These are phyloP conservation scores for Lochmaea capreae DNA, from an alignment of 2,888 invertebrate genomes.

Conservation along the genomic window DNA sequence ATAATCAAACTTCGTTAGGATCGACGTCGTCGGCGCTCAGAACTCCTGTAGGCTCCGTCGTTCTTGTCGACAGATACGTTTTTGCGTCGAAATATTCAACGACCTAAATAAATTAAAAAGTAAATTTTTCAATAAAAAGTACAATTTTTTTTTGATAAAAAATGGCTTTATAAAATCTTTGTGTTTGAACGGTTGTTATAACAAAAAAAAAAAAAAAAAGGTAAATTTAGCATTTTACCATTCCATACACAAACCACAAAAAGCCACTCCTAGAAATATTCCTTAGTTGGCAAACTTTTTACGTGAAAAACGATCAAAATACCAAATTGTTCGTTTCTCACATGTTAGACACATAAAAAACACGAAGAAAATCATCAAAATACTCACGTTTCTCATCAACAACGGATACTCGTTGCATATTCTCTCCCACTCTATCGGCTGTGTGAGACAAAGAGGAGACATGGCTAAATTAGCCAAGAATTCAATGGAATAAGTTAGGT, in stretches of 20 bases:
- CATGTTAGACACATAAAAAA: slow-evolving; percentile 8
- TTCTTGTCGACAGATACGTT: slow-evolving; percentile 61
- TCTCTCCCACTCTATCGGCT: slow-evolving; percentile 68
- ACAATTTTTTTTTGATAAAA: no score
- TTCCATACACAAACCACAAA: slow-evolving; percentile 31
- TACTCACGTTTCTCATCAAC: slow-evolving; percentile 63
- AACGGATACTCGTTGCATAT: slow-evolving; percentile 68
- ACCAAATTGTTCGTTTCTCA: background rate
- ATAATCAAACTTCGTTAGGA: slow-evolving; percentile 42
- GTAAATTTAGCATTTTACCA: slow-evolving; percentile 15
- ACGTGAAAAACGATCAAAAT: background rate
- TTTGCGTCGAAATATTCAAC: slow-evolving; percentile 64
- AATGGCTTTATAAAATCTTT: no score
- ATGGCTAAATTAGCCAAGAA: slow-evolving; percentile 68
- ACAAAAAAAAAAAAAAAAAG: background rate
- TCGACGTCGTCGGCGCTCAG: slow-evolving; percentile 54
- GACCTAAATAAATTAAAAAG: slow-evolving; percentile 55
- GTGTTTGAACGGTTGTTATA: no score
- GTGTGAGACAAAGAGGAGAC: slow-evolving; percentile 68
- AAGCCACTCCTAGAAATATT: slow-evolving; percentile 35
- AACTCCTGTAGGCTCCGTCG: slow-evolving; percentile 54
- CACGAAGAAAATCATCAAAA: background rate
- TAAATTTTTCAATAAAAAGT: background rate
- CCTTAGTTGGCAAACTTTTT: no score
- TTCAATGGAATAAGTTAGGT: slow-evolving; percentile 63